Conservation (phyloP, 2,113 vertebrate genomes). For the Zosterops pallidus region DNA sequence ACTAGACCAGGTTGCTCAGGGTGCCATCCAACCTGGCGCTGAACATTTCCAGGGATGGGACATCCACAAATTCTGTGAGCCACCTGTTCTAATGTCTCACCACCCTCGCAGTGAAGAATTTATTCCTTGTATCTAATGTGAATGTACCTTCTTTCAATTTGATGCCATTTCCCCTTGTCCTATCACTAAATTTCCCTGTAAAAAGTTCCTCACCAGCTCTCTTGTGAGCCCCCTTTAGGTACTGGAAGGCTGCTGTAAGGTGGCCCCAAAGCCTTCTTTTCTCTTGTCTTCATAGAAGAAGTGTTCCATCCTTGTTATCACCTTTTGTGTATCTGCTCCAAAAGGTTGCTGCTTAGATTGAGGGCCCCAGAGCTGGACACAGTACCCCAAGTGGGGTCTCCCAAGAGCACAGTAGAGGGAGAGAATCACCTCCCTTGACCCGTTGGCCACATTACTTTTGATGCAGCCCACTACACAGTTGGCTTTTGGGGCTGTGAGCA, state of each 20-base stretch:
- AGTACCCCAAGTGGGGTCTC: background rate
- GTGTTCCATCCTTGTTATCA: background rate
- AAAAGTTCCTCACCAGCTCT: background rate
- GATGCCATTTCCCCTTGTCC: background rate
- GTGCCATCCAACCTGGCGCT: fast-evolving
- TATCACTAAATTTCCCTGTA: background rate
- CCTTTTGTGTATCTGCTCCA: background rate
- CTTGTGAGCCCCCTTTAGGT: background rate
- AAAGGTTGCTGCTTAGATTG: background rate
- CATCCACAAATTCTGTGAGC: background rate
- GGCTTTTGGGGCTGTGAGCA: background rate
- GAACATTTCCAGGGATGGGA: background rate
- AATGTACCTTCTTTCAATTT: background rate
- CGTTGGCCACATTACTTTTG: background rate
- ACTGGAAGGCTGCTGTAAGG: background rate
- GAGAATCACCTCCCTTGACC: background rate
- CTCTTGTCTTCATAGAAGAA: background rate
- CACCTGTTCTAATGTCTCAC: background rate
- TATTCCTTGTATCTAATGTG: background rate
- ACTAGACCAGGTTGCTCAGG: background rate
- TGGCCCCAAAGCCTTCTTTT: background rate
- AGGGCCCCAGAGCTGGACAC: background rate
- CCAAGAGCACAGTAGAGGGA: background rate
- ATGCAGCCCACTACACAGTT: background rate
- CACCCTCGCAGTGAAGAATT: background rate